Evolutionary conservation across 2,888 invertebrate genomes (phyloP), one percentile per base, ranked within the genome.

Genomic region (Fabriciana adippe): DNA sequence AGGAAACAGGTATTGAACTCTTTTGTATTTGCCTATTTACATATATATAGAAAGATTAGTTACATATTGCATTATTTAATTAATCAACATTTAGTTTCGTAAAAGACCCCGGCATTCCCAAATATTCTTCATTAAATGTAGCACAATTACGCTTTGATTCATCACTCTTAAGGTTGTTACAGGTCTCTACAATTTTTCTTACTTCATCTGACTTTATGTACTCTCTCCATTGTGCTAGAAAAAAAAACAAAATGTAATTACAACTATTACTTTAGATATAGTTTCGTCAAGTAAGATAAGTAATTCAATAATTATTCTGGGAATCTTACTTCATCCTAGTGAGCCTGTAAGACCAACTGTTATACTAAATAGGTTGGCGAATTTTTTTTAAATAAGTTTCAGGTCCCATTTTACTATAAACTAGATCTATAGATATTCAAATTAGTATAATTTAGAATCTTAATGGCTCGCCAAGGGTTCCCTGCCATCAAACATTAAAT

Each of bases 101-200:
- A 47, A 73, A 71, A 16, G 70, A 69, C 18, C 81, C 21, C 85
- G 65, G 53, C 81, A 81, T 8, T 85, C 87, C 16, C 71, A 81
- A 47, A 88, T 86, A 35, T 76, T 80, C 18, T 76, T 75, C 16
- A 74, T 70, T 72, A 15, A 72, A 72, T 16, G 56, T 61, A 47
- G 48, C 35, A 6, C 53, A 50, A 16, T 60, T 66, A 35, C 71
- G 64, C 18, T 16, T 66, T n/a, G 55, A 61, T 31, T 74, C 79
- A 53, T 89, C 85, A 6, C 80, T 78, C 0, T 86, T 76, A 0
- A 84, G 79, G 16, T 79, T 81, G 68, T 77, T 81, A 47, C 86
- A 74, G 0, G 82, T 78, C 15, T 84, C 82, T n/a, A 66, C 18
- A 15, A 65, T 8, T 26, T 31, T 55, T 59, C 45, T 66, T 57